Evolutionary conservation across 1,140 invertebrate species (phyloP), one percentile per base, ranked within the genome.

Genomic region (Drosophila oshimai): DNA sequence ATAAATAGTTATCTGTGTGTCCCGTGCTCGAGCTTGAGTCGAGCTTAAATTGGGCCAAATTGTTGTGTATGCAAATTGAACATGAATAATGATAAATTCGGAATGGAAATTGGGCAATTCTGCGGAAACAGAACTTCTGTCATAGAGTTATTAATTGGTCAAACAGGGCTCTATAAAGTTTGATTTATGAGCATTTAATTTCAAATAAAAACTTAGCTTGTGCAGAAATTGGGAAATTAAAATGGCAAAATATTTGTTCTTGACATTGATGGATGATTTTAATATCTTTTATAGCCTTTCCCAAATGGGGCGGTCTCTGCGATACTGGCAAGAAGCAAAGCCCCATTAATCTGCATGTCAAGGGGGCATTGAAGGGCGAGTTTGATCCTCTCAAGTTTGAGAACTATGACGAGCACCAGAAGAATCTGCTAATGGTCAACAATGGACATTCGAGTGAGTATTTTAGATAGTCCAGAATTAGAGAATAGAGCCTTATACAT

Each of bases 371-470:
- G n/a, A 78, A 83, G 41, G 89, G 89, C 24, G 51, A 89, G 4
- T 92, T 90, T 28, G 75, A 76, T 44, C 44, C 75, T 3, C 88
- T 93, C 15, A 80, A 87, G 22, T 91, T 92, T 9, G 45, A 80
- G 5, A 89, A 91, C 36, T 92, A 92, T 53, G 79, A 91, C 12
- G 76, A 89, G 36, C 54, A 57, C 6, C 78, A 90, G 41, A 73
- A 45, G n/a, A 55, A 67, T n/a, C 80, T 90, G 1, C 49, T 67
- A 31, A 72, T 92, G 51, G 89, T 90, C 55, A 93, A 93, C 86
- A 93, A 92, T 75, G 92, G 92, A 1, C 92, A 93, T 61, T 92
- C 92, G 60, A 88, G 92, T 93, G 80, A 80, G 83, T 79, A 24
- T 12, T 3, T 12, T 2, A n/a, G 41, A 34, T n/a, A 34, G 1